Evolutionary conservation across 2,113 vertebrate genomes (phyloP).

Genomic region (Passer domesticus): DNA sequence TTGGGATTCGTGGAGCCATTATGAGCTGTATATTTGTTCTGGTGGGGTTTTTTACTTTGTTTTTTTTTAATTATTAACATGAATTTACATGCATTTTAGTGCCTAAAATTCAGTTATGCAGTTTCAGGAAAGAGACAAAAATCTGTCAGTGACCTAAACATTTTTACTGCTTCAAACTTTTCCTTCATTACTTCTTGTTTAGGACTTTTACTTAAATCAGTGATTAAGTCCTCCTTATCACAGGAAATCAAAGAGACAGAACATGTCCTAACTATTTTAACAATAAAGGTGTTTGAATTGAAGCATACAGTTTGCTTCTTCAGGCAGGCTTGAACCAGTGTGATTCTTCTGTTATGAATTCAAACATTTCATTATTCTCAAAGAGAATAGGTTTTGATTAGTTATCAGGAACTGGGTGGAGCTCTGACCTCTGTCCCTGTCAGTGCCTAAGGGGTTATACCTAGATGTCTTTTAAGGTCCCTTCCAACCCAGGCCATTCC

Average conservation of each 20-base stretch:
- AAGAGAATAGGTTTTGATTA: not conserved
- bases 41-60: rapidly evolving
- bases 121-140: not conserved
- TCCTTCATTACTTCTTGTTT: not conserved
- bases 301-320: not conserved
- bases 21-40: not conserved
- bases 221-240: not conserved
- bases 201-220: not conserved
- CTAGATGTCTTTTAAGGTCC: not conserved
- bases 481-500: not conserved
- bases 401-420: not conserved
- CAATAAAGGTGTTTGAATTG: not conserved
- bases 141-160: not conserved
- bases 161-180: not conserved
- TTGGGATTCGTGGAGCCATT: not conserved
- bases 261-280: not conserved
- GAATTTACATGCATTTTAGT: not conserved
- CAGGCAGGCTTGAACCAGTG: not conserved
- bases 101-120: not conserved
- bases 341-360: not conserved
- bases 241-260: not conserved
- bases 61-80: not conserved
- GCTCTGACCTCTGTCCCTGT: not conserved
- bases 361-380: not conserved
- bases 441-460: rapidly evolving